Percentiles rank a stretch among this genome's conserved stretches.
These are phyloP conservation scores for Tragelaphus scriptus DNA, from an alignment of 2,113 vertebrate genomes.

Conservation along the genomic window DNA sequence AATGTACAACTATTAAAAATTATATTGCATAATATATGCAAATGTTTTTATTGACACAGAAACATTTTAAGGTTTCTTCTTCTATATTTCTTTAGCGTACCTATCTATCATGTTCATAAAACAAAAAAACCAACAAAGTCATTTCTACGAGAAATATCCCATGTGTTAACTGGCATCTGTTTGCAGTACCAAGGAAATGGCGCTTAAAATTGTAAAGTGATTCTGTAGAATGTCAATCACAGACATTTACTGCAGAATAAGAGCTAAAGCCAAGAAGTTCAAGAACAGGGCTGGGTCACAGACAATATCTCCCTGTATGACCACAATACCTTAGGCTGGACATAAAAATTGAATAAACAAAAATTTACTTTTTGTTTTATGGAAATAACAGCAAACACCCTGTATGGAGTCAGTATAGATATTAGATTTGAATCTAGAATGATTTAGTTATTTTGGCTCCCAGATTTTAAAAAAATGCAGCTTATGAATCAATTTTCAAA, in stretches of 20 bases:
- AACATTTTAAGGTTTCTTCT: background rate
- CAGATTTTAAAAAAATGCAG: background rate
- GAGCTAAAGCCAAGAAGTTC: background rate
- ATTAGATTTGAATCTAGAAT: background rate
- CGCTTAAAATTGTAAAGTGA: background rate
- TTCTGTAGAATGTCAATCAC: background rate
- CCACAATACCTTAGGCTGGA: background rate
- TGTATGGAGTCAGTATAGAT: background rate
- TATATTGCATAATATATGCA: background rate
- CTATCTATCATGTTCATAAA: background rate
- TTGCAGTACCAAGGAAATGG: background rate
- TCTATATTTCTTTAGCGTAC: background rate
- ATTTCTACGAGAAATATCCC: background rate
- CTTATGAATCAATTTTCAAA: background rate
- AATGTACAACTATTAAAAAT: background rate
- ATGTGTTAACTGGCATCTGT: background rate
- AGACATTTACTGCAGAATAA: background rate
- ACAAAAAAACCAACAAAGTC: background rate
- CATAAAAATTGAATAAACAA: background rate
- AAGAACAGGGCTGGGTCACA: background rate
- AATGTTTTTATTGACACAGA: background rate
- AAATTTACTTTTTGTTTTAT: background rate
- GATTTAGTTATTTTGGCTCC: background rate
- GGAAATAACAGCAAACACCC: background rate
- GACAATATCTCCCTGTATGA: accelerated